These are phyloP conservation scores for Trachelus stipa DNA, from an alignment of 2,888 invertebrate genomes.

Conservation along the genomic window DNA sequence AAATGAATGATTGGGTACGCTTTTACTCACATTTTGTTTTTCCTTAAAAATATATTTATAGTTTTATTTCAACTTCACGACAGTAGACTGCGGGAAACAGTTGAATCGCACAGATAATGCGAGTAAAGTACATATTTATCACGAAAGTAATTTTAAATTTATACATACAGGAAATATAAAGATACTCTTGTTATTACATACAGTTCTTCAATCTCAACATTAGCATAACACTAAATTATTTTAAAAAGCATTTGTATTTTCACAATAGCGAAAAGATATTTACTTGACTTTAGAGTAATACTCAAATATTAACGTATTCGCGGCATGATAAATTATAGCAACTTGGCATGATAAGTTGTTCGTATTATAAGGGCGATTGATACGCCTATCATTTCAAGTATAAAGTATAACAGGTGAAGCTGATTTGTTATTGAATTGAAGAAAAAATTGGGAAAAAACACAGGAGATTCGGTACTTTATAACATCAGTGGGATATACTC, in stretches of 20 bases:
- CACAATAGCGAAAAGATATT: not conserved
- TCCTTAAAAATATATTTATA: not conserved
- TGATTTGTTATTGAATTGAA: no score
- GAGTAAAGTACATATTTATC: no score
- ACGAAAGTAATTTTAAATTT: not conserved
- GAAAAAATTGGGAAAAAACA: no score
- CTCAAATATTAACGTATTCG: not conserved
- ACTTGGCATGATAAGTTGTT: no score
- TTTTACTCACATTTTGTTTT: not conserved
- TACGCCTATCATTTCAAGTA: no score
- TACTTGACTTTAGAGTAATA: not conserved
- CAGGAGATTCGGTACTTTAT: no score
- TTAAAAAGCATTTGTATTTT: not conserved
- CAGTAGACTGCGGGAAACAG: not conserved
- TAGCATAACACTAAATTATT: not conserved
- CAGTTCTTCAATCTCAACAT: not conserved
- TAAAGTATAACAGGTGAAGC: no score
- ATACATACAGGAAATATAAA: not conserved
- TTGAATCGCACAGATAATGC: not conserved
- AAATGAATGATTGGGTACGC: not conserved
- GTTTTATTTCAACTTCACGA: not conserved
- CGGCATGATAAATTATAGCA: no score
- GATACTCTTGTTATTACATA: not conserved
- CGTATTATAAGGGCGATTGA: no score
- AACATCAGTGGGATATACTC: no score